These are phyloP conservation scores for Istiophorus platypterus DNA, from an alignment of 2,113 vertebrate genomes.

Conservation along the genomic window DNA sequence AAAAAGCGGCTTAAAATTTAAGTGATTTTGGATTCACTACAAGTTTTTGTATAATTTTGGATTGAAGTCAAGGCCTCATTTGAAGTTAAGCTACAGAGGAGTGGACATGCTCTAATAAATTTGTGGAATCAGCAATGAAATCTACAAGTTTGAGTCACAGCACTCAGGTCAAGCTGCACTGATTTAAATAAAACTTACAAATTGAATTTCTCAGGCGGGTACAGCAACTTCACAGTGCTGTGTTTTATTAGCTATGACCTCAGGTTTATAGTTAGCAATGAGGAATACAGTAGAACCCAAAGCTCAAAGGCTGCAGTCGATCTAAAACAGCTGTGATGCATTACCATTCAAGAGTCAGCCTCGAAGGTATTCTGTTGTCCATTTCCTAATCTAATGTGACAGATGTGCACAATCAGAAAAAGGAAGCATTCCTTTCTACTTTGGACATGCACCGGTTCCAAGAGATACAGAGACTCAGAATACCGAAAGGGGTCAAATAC, in stretches of 20 bases:
- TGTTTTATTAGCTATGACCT: slow-evolving; percentile 39
- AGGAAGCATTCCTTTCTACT: slow-evolving; percentile 71
- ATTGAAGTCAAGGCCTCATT: background rate
- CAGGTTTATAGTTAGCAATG: slow-evolving; percentile 35
- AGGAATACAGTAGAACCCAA: slow-evolving; percentile 55
- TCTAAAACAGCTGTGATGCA: slow-evolving; percentile 77
- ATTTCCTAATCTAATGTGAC: slow-evolving; percentile 74
- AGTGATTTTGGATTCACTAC: background rate
- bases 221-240: background rate
- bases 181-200: slow-evolving; percentile 19
- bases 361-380: slow-evolving; percentile 66
- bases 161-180: background rate
- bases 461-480: slow-evolving; percentile 27
- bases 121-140: background rate
- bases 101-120: background rate
- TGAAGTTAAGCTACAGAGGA: background rate
- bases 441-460: slow-evolving; percentile 56
- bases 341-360: slow-evolving; percentile 65
- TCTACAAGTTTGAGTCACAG: background rate
- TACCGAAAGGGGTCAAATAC: slow-evolving; percentile 32
- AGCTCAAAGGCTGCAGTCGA: slow-evolving; percentile 50
- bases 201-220: background rate
- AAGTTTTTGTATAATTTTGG: background rate
- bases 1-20: slow-evolving; percentile 22
- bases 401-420: slow-evolving; percentile 75